Conservation (phyloP, 2,888 invertebrate species). For the Plebejus anna region DNA sequence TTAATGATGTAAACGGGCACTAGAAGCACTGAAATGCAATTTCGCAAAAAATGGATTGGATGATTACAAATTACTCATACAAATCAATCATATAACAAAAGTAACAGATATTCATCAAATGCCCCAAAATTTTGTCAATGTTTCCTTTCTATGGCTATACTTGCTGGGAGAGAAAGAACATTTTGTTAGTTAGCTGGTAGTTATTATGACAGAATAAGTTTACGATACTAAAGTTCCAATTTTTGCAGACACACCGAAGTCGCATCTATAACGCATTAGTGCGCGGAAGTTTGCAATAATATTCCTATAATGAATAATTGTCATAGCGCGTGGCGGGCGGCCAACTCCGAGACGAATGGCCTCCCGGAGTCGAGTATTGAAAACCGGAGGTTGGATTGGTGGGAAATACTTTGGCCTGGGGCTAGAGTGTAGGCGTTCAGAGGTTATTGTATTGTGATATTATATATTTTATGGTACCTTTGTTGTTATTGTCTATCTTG, state of each 20-base stretch:
- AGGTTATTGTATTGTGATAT: not conserved
- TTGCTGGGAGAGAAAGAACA: no score
- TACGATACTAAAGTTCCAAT: not conserved
- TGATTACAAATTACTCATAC: no score
- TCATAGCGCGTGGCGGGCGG: not conserved
- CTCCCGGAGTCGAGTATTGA: not conserved
- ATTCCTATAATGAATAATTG: constrained; percentile 7
- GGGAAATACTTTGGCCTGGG: not conserved
- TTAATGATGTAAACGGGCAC: no score
- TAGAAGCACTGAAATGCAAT: no score
- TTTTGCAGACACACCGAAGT: not conserved
- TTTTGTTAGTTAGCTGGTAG: no score
- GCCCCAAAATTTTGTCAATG: no score
- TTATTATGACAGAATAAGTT: not conserved
- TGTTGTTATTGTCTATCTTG: no score
- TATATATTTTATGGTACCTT: no score
- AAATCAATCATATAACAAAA: no score
- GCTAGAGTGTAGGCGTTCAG: not conserved
- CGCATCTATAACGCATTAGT: not conserved
- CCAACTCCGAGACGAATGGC: constrained; percentile 1
- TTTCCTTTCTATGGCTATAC: no score
- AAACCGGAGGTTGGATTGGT: not conserved
- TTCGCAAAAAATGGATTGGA: no score
- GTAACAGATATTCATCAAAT: no score
- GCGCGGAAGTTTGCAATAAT: not conserved